Evolutionary conservation across 64 coral and sea anemone genomes (phyloP).

Genomic region (Montipora sp.): DNA sequence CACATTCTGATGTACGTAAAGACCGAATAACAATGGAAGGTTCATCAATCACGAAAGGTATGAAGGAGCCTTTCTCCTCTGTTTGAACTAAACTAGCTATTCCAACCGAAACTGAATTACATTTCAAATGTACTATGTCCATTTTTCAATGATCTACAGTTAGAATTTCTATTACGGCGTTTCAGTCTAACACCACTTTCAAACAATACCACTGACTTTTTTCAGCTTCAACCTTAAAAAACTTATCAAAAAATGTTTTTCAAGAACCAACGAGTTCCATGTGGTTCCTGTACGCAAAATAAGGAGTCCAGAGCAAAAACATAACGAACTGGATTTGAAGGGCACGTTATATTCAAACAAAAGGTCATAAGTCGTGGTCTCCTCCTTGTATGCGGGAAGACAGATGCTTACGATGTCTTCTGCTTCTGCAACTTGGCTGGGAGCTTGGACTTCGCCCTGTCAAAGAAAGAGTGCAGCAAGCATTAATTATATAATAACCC

Average conservation of each 20-base stretch:
- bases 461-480: neutral
- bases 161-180: neutral
- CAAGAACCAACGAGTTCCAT: neutral
- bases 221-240: neutral
- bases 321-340: neutral
- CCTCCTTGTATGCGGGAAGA: neutral
- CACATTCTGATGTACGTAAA: no score
- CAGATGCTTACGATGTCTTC: slow-evolving; percentile 55
- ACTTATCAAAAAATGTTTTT: slow-evolving; percentile 29
- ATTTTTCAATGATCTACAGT: neutral
- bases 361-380: neutral
- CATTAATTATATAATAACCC: neutral
- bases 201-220: slow-evolving; percentile 9
- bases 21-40: no score
- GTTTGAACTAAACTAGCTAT: no score
- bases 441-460: slow-evolving; percentile 80
- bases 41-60: no score
- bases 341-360: neutral
- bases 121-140: neutral
- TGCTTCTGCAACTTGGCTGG: slow-evolving; percentile 85
- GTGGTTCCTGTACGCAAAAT: neutral
- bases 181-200: slow-evolving; percentile 14
- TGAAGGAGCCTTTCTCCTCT: no score
- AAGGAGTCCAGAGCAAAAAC: neutral
- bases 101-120: neutral